phyloP scores from a whole-genome alignment of 2,888 invertebrate genomes.

The Ethmia dodecea region DNA sequence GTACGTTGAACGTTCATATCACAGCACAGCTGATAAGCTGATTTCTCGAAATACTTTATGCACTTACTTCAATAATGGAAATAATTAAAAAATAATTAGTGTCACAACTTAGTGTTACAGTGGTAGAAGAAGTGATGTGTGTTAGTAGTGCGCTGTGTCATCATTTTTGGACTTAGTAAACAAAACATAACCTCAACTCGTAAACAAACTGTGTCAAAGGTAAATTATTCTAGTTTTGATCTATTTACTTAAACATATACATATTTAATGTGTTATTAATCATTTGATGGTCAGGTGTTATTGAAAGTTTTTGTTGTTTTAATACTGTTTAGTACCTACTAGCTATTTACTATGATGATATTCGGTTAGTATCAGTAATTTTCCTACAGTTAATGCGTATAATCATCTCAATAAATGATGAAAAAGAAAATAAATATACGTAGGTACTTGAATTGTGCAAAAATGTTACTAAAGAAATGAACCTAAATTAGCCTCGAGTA shows the following conservation, averaged over 20 bases:
- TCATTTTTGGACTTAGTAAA: conserved; percentile 3
- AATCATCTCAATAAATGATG: no score
- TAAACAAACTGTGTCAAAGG: conserved; percentile 14
- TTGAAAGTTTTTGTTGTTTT: no score
- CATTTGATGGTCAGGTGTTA: background rate
- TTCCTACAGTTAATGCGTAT: no score
- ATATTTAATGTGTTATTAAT: no score
- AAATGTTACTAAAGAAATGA: background rate
- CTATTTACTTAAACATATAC: no score
- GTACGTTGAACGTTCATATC: background rate
- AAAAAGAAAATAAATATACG: no score
- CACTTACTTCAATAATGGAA: no score
- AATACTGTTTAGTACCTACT: no score
- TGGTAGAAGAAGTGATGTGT: background rate
- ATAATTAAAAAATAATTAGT: background rate
- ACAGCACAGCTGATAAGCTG: background rate
- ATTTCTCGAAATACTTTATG: no score
- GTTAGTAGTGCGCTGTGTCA: background rate
- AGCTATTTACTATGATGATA: no score
- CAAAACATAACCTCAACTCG: conserved; percentile 17
- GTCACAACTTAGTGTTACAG: background rate
- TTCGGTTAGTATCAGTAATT: no score
- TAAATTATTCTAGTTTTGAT: conserved; percentile 7
- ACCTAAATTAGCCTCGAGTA: background rate
- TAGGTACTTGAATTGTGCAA: no score